Conservation (phyloP, 64 coral and sea anemone species). For the Cladopsammia gracilis region DNA sequence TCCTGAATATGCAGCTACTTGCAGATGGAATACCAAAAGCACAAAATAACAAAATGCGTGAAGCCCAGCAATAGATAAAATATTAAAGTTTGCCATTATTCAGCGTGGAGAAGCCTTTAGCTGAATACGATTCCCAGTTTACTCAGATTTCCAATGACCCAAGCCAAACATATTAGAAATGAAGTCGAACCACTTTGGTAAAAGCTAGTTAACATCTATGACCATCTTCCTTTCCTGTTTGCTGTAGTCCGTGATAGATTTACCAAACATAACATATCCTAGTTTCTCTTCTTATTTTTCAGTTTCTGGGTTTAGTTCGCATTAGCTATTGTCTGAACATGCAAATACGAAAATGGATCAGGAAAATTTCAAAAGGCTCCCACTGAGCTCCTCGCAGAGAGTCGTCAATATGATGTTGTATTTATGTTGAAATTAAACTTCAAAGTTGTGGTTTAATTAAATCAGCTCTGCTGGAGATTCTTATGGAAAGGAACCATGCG, state of each 20-base stretch:
- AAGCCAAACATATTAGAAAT: background rate
- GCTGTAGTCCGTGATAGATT: too few species aligned
- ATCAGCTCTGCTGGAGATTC: background rate
- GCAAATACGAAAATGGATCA: background rate
- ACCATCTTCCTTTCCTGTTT: too few species aligned
- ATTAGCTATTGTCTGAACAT: too few species aligned
- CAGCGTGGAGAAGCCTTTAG: too few species aligned
- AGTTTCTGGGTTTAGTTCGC: too few species aligned
- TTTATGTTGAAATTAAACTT: constrained; percentile 21
- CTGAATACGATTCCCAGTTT: background rate
- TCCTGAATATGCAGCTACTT: background rate
- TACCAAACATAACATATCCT: too few species aligned
- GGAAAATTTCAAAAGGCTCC: background rate
- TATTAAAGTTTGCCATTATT: background rate
- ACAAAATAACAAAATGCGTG: background rate
- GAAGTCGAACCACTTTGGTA: background rate
- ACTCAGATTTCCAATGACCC: background rate
- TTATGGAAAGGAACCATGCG: background rate
- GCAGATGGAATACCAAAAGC: background rate
- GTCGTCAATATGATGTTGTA: background rate
- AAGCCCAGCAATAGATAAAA: background rate
- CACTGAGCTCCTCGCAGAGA: background rate
- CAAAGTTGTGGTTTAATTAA: background rate
- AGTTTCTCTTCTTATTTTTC: too few species aligned
- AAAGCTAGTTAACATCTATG: too few species aligned